phyloP scores from a whole-genome alignment of 1,140 invertebrate genomes.

The Trinorchestia longiramus region DNA sequence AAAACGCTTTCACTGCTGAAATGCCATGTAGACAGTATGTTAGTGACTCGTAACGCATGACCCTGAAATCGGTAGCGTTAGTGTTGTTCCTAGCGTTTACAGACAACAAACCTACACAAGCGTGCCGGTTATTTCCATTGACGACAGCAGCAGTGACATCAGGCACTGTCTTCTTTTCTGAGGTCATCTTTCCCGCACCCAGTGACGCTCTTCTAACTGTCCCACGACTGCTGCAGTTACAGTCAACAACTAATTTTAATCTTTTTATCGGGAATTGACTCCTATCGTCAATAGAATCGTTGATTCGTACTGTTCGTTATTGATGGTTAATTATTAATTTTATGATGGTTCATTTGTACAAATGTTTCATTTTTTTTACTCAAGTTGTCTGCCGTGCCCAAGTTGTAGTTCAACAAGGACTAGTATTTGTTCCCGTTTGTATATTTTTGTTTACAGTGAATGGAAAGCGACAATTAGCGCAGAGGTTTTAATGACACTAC shows the following conservation, averaged over 20 bases:
- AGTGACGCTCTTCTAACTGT: background rate
- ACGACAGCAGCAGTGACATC: too few relatives aligned
- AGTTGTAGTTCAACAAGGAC: background rate
- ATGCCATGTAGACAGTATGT: too few relatives aligned
- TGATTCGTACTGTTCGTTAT: background rate
- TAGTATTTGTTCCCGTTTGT: conserved; percentile 2
- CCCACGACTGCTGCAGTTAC: background rate
- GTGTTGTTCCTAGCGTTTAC: too few relatives aligned
- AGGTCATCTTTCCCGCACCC: too few relatives aligned
- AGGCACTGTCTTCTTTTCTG: too few relatives aligned
- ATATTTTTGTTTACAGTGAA: conserved; percentile 25
- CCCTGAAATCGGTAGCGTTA: too few relatives aligned
- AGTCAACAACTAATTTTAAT: background rate
- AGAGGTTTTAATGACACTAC: background rate
- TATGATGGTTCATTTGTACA: background rate
- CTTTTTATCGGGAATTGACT: background rate
- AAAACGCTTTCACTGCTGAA: too few relatives aligned
- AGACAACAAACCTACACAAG: too few relatives aligned
- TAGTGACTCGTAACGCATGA: too few relatives aligned
- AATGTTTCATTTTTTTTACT: background rate
- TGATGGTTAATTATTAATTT: conserved; percentile 11
- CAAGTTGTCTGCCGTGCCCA: background rate
- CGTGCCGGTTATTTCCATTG: background rate
- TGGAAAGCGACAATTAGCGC: background rate
- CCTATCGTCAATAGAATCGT: background rate